Evolutionary conservation across 2,113 vertebrate genomes (phyloP).

Genomic region (Pavo muticus): DNA sequence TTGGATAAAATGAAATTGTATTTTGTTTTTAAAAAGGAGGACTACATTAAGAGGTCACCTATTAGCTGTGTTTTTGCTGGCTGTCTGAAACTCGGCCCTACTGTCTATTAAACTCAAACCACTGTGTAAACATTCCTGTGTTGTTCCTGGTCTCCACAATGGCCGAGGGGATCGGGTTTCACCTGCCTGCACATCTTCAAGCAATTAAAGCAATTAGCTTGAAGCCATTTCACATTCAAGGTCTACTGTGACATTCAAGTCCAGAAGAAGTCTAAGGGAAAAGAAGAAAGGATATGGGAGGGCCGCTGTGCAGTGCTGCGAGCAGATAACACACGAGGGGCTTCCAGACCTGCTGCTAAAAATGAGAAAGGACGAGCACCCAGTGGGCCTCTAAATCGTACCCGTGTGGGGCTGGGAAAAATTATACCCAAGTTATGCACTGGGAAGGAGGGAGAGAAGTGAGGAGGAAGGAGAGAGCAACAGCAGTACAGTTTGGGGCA

Average conservation of each 20-base stretch:
- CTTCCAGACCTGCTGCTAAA: slow-evolving; percentile 58
- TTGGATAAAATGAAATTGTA: slow-evolving; percentile 69
- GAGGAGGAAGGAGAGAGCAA: not conserved
- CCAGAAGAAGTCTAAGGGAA: slow-evolving; percentile 72
- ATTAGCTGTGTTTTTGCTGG: slow-evolving; percentile 87
- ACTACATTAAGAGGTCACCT: slow-evolving; percentile 90
- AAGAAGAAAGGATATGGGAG: not conserved
- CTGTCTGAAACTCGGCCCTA: slow-evolving; percentile 84
- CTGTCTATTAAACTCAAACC: slow-evolving; percentile 89
- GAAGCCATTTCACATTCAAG: slow-evolving; percentile 91
- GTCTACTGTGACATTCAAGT: slow-evolving; percentile 88
- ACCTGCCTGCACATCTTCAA: slow-evolving; percentile 94
- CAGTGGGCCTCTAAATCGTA: slow-evolving; percentile 56
- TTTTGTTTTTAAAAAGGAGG: slow-evolving; percentile 78
- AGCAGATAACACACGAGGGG: slow-evolving; percentile 13
- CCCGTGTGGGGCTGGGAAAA: slow-evolving; percentile 36
- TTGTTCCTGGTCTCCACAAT: slow-evolving; percentile 85
- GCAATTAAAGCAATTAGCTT: slow-evolving; percentile 95
- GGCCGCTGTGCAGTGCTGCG: slow-evolving; percentile 9
- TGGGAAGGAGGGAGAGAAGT: not conserved
- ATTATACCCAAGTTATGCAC: not conserved
- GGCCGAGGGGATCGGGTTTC: slow-evolving; percentile 89
- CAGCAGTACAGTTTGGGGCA: not conserved
- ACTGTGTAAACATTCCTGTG: slow-evolving; percentile 88
- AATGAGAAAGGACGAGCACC: not conserved